A percentile compares a stretch with the other conserved stretches of the same genome.
phyloP scores from a whole-genome alignment of 53 echinoderm and acorn worm species.

The Glandiceps talaboti region DNA sequence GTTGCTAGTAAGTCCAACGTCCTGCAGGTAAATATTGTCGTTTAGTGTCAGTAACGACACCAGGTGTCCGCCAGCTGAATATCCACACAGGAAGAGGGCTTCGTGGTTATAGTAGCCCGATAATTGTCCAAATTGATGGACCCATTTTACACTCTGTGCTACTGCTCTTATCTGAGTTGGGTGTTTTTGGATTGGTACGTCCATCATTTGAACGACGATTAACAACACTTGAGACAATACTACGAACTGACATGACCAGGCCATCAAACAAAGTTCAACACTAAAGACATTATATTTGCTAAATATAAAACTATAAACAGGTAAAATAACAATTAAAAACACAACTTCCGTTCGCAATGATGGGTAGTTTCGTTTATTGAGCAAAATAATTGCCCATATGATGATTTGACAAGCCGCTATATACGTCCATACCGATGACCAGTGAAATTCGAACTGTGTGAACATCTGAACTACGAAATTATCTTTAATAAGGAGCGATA shows the following conservation, averaged over 20 bases:
- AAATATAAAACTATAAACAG: not conserved
- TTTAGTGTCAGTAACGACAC: constrained; percentile 32
- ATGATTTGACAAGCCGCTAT: not conserved
- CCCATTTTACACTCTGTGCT: constrained; percentile 15
- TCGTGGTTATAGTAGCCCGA: constrained; percentile 20
- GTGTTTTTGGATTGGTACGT: not conserved
- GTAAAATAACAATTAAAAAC: not conserved
- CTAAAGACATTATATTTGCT: not conserved
- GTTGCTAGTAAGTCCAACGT: constrained; percentile 10
- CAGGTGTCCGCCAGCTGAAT: constrained; percentile 43
- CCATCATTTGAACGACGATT: not conserved
- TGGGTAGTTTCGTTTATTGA: not conserved
- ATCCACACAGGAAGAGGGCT: constrained; percentile 24
- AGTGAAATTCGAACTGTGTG: no score
- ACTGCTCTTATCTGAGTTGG: constrained; percentile 16
- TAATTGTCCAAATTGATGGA: constrained; percentile 13
- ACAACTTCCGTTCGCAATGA: not conserved
- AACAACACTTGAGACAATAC: not conserved
- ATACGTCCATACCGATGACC: not conserved
- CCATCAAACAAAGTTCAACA: not conserved
- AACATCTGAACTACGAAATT: not conserved
- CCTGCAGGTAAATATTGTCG: constrained; percentile 9
- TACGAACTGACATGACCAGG: not conserved
- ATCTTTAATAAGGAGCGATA: not conserved
- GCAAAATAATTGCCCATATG: not conserved